Evolutionary conservation across 2,888 invertebrate species (phyloP), one percentile per base, ranked within the genome.

Genomic region (Luperina nickerlii): DNA sequence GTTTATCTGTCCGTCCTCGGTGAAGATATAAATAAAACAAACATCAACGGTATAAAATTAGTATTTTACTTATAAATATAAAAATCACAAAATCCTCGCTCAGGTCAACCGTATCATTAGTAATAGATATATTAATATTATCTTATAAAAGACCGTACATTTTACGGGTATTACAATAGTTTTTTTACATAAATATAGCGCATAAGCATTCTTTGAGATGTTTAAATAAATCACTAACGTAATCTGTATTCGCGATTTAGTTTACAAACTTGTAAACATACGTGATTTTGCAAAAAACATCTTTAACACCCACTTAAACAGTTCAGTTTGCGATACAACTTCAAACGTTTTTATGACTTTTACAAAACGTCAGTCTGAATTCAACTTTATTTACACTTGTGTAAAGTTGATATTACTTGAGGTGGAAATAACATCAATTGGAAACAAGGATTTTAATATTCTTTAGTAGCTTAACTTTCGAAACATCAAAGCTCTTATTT

Each of bases 1-100:
- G n/a, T 42, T 13, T 20, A 20, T 24, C 7, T 9, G 13, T 6
- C 20, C 9, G 15, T 13, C 8, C 0, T 15, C 11, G 15, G 45
- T 27, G 24, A 42, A n/a, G 1, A 18, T 27, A 9, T 18, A 76
- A 82, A 79, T 80, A 11, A 84, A 84, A 84, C 63, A 62, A 83
- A 67, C 60, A 18, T 6, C 5, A 79, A 72, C 67, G 15, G 79
- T 85, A 85, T 79, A 85, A 85, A 85, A 85, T 82, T 82, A 79
- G 70, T 76, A 71, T 38, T 87, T 78, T 68, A 77, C 73, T 83
- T 87, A 87, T 24, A 78, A 81, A 81, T 79, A 60, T 68, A 74
- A 73, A 86, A 78, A 75, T 86, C 74, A 84, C 76, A 78, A 76
- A 74, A 54, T 73, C 42, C 60, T 45, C 67, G 70, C 67, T 85